Evolutionary conservation across 2,888 invertebrate species (phyloP), one percentile per base, ranked within the genome.

Genomic region (Noctua janthina): DNA sequence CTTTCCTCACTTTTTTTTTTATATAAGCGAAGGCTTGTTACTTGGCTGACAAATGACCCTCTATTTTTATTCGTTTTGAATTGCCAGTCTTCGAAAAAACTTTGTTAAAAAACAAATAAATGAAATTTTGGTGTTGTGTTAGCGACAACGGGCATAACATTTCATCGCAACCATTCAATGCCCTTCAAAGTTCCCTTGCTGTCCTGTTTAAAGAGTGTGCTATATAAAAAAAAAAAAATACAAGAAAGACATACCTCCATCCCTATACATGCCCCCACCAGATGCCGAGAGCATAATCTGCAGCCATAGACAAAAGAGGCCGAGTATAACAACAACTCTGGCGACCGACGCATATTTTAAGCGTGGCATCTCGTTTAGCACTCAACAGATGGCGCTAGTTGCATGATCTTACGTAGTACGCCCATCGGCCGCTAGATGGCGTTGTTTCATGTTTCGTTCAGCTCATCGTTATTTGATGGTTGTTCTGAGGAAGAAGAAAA

Each of bases 211-310:
- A 56, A 72, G 66, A 1, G 0, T 1, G 0, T 0, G 0, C 1
- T 6, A 17, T 10, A 51, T 35, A 7, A 56, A 49, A 68, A 80
- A 68, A 80, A 46, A 51, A 17, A 90, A 1, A 29, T 0, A 0
- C 0, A 7, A 35, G 54, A 46, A 54, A 8, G 1, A 17, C 82
- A 13, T 87, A 96, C 96, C 96, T 87, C 90, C 93, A 81, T 95
- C 95, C 79, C 95, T 93, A 49, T 95, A 96, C 90, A 95, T 83
- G 3, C 92, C 93, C 1, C 94, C 93, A 76, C 90, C 93, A 1
- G 95, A 93, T 6, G 96, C 95, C 0, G 96, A 94, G 80, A 96
- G 92, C 95, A 97, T 95, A 79, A 97, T 96, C 91, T 97, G 97
- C 75, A 97, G 91, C 97, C 96, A 97, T 11, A 97, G 86, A 88